Evolutionary conservation across 2,888 invertebrate species (phyloP).

Genomic region (Drosophila gaucha): DNA sequence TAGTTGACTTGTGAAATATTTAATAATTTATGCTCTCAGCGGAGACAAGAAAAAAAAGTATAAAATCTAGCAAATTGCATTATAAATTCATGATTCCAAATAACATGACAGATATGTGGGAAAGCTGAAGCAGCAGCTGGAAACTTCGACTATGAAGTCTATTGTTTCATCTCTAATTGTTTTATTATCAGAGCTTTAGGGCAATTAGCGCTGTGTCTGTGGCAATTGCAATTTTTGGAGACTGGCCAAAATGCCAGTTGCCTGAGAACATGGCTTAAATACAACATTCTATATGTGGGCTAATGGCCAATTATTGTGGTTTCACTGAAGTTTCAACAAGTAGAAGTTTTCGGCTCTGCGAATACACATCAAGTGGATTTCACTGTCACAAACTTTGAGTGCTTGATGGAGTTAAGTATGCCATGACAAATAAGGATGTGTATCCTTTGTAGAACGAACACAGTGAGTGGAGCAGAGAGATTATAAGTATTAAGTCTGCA

Average conservation of each 20-base stretch:
- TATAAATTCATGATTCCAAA: slow-evolving; percentile 21
- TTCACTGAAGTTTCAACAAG: slow-evolving; percentile 5
- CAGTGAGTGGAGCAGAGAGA: background rate
- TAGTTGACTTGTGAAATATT: slow-evolving; percentile 2
- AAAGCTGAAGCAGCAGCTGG: background rate
- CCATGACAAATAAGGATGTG: background rate
- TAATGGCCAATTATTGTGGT: slow-evolving; percentile 43
- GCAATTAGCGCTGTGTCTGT: slow-evolving; percentile 31
- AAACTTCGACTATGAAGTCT: background rate
- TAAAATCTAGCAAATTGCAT: slow-evolving; percentile 35
- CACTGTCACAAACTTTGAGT: slow-evolving; percentile 1
- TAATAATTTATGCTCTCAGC: slow-evolving; percentile 19
- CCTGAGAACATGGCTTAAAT: slow-evolving; percentile 20
- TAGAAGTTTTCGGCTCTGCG: slow-evolving; percentile 21
- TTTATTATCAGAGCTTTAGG: slow-evolving; percentile 11
- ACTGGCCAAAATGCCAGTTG: slow-evolving; percentile 4
- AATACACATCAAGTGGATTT: slow-evolving; percentile 9
- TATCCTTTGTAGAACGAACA: too few species aligned
- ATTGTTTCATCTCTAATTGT: slow-evolving; percentile 24
- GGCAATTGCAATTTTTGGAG: slow-evolving; percentile 14
- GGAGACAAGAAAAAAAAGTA: background rate
- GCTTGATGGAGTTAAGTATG: background rate
- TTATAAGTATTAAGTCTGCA: too few species aligned
- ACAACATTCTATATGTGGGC: slow-evolving; percentile 25
- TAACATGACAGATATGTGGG: slow-evolving; percentile 1